Base-by-base conservation (phyloP, 1,140 invertebrate genomes). In the Holcopasites calliopsidis region DNA sequence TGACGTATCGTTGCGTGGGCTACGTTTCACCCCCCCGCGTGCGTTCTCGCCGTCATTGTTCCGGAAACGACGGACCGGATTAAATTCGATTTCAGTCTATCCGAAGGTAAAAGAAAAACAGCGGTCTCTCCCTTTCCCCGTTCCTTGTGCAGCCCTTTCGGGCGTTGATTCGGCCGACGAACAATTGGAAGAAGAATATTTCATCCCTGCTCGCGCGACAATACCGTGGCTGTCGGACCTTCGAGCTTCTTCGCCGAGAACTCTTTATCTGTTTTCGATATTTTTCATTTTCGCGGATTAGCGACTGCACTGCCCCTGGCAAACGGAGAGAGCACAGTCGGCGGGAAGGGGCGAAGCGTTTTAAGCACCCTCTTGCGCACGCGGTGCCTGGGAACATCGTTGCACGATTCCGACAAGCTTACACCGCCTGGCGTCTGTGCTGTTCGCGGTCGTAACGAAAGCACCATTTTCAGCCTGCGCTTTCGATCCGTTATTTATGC, bases 21-120 rank as follows among this genome's bases (percentile, higher is more conserved):
- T n/a, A 31, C 35, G 49, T 26, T 23, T 40, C 40, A 50, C 47
- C 57, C 77, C 35, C 57, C 77, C 35, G 49, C 52, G 70, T 66
- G 64, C 73, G 80, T 77, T 81, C 61, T 18, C 55, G 74, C 73
- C 79, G 80, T 69, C 80, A 49, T 82, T 82, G 80, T 83, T 79
- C 74, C 44, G 42, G 61, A 23, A 44, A 79, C 71, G 70, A 23
- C 65, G 64, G 26, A 42, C 16, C 28, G 38, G 44, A 75, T 70
- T 68, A 68, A 44, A 76, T 82, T 68, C 78, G 66, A 75, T 79
- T 82, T 79, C 65, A 62, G 60, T 68, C 50, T 38, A 28, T 21
- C 55, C 13, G 35, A 6, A 28, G n/a, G 38, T 47, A 35, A 69
- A 76, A 64, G 40, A 2, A 44, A 44, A 18, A 44, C 2, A n/a